Evolutionary conservation across 2,797 vertebrate genomes (phyloP), one percentile per base, ranked within the genome.

Genomic region (Halcyon leucocephala): DNA sequence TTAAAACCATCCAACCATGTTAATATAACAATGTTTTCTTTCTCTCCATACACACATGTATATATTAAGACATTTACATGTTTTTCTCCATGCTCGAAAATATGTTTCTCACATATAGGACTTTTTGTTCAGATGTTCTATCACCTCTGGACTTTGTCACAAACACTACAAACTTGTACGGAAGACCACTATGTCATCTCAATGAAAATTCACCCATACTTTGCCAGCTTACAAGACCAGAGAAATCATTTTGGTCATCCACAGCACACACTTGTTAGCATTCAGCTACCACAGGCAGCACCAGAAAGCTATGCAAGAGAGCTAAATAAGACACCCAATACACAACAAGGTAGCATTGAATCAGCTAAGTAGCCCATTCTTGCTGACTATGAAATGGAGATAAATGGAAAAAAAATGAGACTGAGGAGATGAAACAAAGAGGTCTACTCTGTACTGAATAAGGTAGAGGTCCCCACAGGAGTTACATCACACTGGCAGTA

Each of bases 401-500:
- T 24, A 94, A 85, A 85, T 2, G 18, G 52, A 85, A 91, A 91
- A 91, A 91, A 91, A 29, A 29, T 21, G 29, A 79, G 26, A 67
- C 17, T 4, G 4, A 83, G 29, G 26, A 73, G 51, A 18, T 44
- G 7, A 93, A 84, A 76, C 10, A 73, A 67, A 82, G 22, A 77
- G 42, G 25, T 62, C 42, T 65, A 3, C 20, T 58, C 60, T 54
- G 4, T 51, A 42, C n/a, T 42, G 28, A 52, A 4, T 16, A 77
- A 67, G 29, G 6, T 10, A 62, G 31, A 54, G 16, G 24, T 69
- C 21, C n/a, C 48, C 16, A 8, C 51, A 69, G 5, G 21, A 28
- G 35, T 88, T 62, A 65, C 6, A 10, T 7, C 11, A 35, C 10
- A 4, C 7, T 69, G 18, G 8, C 29, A 48, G 29, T 7, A 31